Base-by-base conservation (phyloP, 2,888 invertebrate species). In the Papilio demoleus region DNA sequence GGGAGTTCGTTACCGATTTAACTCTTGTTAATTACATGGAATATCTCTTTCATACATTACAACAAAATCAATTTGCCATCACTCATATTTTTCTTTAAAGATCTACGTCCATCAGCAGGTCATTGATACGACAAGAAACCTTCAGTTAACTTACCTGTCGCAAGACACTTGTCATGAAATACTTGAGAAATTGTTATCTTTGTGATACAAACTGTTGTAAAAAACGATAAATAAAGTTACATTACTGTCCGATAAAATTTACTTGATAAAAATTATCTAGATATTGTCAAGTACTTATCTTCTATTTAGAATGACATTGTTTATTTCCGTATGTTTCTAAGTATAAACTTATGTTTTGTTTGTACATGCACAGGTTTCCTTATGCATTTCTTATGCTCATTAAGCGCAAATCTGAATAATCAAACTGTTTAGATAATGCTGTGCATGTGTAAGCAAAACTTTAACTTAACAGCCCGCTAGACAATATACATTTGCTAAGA, bases 141-240 rank as follows among this genome's bases (percentile, higher is more conserved):
- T 27, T 27, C 27, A 27, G 24, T 53, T 53, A 50, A 11, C 50
- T 50, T 36, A 45, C 12, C 61, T 42, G 40, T 61, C 12, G 14
- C 27, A 45, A 61, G 27, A 59, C 59, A 59, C 62, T 62, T 50
- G 53, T 22, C 12, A 24, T 62, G 56, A 47, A 58, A 68, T 36
- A 38, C 59, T 68, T 68, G 38, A 68, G 45, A 68, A 63, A 64
- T 47, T 58, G n/a, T 63, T 68, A 68, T 68, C 68, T 24, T 24
- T 17, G 2, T 58, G 63, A 68, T 17, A 63, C 19, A 59, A 58
- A 58, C 36, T 59, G 47, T 59, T 59, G 68, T 58, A 59, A 63
- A 58, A 56, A 67, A 68, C 31, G 68, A 68, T 68, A 68, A 68
- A 36, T 38, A n/a, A 59, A 68, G 27, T 63, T 17, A 68, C 64